Conservation (phyloP, 2,888 invertebrate species). For the Homarus gammarus region DNA sequence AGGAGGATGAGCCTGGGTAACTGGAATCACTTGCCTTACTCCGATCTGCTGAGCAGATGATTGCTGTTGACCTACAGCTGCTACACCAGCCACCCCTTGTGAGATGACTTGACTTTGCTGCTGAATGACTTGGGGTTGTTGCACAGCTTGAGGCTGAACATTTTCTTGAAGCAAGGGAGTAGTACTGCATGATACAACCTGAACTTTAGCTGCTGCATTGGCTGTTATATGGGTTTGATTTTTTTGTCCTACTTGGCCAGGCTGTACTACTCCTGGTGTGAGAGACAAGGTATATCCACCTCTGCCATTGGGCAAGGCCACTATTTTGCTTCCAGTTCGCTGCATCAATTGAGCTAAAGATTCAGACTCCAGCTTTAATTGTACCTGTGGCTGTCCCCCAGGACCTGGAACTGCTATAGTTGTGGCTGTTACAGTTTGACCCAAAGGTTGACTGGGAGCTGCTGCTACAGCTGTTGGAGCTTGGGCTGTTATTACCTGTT, state of each 20-base stretch:
- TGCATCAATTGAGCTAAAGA: constrained; percentile 68
- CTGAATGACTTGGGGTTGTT: constrained; percentile 55
- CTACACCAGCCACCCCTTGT: constrained; percentile 41
- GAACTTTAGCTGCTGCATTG: constrained; percentile 59
- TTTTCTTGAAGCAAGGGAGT: constrained; percentile 41
- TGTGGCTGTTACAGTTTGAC: constrained; percentile 53
- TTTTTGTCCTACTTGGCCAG: constrained; percentile 60
- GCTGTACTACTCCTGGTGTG: constrained; percentile 62
- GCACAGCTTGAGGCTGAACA: constrained; percentile 25
- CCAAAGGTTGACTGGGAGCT: constrained; percentile 30
- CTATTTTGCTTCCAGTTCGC: constrained; percentile 68
- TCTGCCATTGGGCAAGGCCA: constrained; percentile 73
- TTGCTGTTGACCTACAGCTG: constrained; percentile 34
- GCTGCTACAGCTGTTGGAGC: constrained; percentile 37
- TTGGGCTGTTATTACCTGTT: constrained; percentile 33
- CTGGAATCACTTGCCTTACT: constrained; percentile 52
- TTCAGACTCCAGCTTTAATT: constrained; percentile 56
- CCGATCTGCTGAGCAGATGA: constrained; percentile 42
- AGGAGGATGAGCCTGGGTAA: neutral
- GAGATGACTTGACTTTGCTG: constrained; percentile 53
- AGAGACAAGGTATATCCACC: constrained; percentile 74
- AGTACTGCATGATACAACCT: constrained; percentile 37
- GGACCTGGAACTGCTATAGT: constrained; percentile 54
- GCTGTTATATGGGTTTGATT: constrained; percentile 50
- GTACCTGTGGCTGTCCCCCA: constrained; percentile 61